Evolutionary conservation across 2,113 vertebrate species (phyloP).

Genomic region (Cygnus atratus): DNA sequence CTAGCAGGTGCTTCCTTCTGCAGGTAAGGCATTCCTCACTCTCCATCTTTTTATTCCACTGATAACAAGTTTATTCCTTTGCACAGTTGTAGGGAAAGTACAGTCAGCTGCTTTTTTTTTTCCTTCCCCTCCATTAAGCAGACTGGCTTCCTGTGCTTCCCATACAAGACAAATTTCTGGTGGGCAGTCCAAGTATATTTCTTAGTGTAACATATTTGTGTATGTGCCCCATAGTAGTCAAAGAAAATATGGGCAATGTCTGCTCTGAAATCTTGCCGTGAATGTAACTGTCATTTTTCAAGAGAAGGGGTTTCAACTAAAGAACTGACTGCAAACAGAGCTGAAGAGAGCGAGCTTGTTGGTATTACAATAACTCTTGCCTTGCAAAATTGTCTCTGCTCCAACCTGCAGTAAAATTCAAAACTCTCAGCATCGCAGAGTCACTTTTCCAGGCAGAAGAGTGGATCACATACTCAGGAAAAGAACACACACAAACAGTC

Average conservation of each 20-base stretch:
- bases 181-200: neutral
- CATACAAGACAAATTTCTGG: neutral
- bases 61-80: neutral
- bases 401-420: neutral
- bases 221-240: neutral
- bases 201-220: neutral
- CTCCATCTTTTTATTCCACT: neutral
- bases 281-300: neutral
- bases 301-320: neutral
- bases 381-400: neutral
- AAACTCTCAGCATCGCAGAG: neutral
- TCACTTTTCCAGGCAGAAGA: neutral
- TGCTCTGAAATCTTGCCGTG: neutral
- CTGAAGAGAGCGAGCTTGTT: neutral
- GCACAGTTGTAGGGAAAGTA: neutral
- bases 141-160: neutral
- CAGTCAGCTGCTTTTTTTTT: neutral
- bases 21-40: neutral
- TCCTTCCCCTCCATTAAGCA: neutral
- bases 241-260: neutral
- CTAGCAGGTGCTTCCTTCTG: neutral
- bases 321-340: neutral
- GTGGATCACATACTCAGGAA: neutral
- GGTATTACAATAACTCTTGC: neutral
- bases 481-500: neutral